These are phyloP conservation scores for Onychostoma macrolepis DNA, from an alignment of 2,113 vertebrate genomes.

Conservation along the genomic window DNA sequence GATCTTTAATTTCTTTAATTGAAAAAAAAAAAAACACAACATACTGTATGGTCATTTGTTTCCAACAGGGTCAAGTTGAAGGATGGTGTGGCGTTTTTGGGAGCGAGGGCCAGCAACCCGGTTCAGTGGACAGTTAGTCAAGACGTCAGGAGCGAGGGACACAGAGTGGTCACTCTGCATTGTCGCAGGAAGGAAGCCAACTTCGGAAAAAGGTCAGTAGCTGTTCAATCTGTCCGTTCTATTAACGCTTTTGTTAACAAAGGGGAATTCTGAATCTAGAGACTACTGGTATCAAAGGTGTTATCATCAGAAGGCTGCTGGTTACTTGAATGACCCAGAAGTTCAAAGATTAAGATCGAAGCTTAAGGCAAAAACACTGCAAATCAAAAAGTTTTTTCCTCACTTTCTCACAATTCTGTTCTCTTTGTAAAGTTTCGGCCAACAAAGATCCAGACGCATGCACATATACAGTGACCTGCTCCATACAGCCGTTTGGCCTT, in stretches of 20 bases:
- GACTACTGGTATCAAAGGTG: background rate
- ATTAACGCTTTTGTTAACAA: background rate
- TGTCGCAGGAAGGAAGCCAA: slow-evolving; percentile 81
- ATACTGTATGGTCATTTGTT: background rate
- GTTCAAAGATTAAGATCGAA: slow-evolving; percentile 30
- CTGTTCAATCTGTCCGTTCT: background rate
- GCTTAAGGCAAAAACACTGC: slow-evolving; percentile 7
- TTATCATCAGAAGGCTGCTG: slow-evolving; percentile 3
- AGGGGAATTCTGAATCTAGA: background rate
- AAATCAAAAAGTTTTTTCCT: background rate
- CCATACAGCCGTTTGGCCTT: slow-evolving; percentile 14
- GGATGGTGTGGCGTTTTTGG: slow-evolving; percentile 83
- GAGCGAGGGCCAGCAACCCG: slow-evolving; percentile 84
- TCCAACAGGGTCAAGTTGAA: slow-evolving; percentile 86
- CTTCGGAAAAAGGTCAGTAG: slow-evolving; percentile 76
- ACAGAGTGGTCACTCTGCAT: slow-evolving; percentile 82
- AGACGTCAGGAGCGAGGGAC: slow-evolving; percentile 76
- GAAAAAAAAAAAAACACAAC: background rate
- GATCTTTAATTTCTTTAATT: background rate
- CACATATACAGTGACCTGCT: background rate
- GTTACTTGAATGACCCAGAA: slow-evolving; percentile 2
- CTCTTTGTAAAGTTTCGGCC: background rate
- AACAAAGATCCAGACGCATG: background rate
- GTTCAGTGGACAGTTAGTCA: slow-evolving; percentile 85
- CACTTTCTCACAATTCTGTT: slow-evolving; percentile 8